These are phyloP conservation scores for Amphimallon solstitiale DNA, from an alignment of 2,888 invertebrate genomes.

Conservation along the genomic window DNA sequence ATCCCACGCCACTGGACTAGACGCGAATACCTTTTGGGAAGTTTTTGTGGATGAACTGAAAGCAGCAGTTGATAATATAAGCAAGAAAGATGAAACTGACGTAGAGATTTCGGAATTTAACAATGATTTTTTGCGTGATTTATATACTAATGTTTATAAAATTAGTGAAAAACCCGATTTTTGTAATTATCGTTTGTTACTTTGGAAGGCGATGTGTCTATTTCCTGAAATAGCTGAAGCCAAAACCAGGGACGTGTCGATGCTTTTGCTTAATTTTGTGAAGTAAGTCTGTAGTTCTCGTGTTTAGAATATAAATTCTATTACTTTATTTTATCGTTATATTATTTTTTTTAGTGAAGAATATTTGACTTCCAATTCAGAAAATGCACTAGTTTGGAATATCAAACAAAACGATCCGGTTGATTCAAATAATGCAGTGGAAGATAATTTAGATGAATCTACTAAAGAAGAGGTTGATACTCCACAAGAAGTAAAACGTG, in stretches of 20 bases:
- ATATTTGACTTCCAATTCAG: constrained; percentile 70
- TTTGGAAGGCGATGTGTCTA: constrained; percentile 82
- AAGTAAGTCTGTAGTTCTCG: constrained; percentile 64
- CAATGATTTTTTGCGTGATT: constrained; percentile 49
- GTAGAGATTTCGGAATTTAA: constrained; percentile 37
- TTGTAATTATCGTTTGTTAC: constrained; percentile 78
- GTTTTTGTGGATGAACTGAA: constrained; percentile 72
- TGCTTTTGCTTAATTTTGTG: constrained; percentile 83
- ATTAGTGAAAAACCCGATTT: constrained; percentile 73
- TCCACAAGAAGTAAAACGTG: constrained; percentile 47
- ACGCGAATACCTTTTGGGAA: constrained; percentile 76
- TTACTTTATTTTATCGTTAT: neutral
- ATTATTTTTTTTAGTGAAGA: constrained; percentile 62
- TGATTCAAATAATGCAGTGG: constrained; percentile 58
- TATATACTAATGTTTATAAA: constrained; percentile 53
- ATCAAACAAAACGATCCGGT: constrained; percentile 60
- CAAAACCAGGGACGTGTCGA: constrained; percentile 82
- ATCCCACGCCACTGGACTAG: constrained; percentile 74
- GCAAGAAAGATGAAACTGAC: constrained; percentile 39
- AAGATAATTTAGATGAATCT: constrained; percentile 58
- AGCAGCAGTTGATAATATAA: constrained; percentile 61
- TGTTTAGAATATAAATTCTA: too few species aligned
- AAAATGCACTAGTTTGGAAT: constrained; percentile 68
- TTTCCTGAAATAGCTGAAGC: constrained; percentile 82
- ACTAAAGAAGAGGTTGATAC: constrained; percentile 44